Base-by-base conservation (phyloP, 2,113 vertebrate species). In the Cygnus buccinator region DNA sequence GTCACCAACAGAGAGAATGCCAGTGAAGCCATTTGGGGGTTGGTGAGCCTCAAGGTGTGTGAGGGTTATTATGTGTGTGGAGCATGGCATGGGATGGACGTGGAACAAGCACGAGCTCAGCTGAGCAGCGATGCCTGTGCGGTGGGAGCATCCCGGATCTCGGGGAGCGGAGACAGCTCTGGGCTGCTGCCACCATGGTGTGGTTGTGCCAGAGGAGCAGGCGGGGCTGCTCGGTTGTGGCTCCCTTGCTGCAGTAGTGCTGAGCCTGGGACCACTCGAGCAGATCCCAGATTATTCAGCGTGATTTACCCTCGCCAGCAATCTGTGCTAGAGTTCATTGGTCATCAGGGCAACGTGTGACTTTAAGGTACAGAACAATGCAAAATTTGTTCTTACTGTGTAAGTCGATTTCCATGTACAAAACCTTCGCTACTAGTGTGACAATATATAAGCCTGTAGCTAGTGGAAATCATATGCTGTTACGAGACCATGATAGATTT, bases 371-470 rank as follows among this genome's bases (percentile, higher is more conserved):
- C 73, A 84, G 95, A 96, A 96, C 97, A 96, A 96, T 91, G 87
- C 86, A 54, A 96, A 89, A 95, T 87, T 35, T 96, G 94, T 96
- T 96, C 92, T 68, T 91, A 9, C 10, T 4, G 59, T 25, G 35
- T 93, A 87, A 91, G 75, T 94, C 9, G 17, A 95, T 97, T 97
- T 93, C 94, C 95, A 94, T 84, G 87, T 83, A 77, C 76, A 84
- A 91, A 84, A 59, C 90, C 82, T 66, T 88, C 6, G 29, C 94
- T 94, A n/a, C 93, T 62, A 2, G 5, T 67, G 57, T 33, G 17
- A 93, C 93, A 90, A 73, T 74, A 13, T 70, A 76, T 88, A 80
- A 95, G 77, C 79, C 81, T 92, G 78, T 59, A 93, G 94, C 87
- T 28, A 6, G 63, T 93, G 90, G 92, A 83, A 96, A 85, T 95